Evolutionary conservation across 2,888 invertebrate species (phyloP).

Genomic region (Dasysyrphus tricinctus): DNA sequence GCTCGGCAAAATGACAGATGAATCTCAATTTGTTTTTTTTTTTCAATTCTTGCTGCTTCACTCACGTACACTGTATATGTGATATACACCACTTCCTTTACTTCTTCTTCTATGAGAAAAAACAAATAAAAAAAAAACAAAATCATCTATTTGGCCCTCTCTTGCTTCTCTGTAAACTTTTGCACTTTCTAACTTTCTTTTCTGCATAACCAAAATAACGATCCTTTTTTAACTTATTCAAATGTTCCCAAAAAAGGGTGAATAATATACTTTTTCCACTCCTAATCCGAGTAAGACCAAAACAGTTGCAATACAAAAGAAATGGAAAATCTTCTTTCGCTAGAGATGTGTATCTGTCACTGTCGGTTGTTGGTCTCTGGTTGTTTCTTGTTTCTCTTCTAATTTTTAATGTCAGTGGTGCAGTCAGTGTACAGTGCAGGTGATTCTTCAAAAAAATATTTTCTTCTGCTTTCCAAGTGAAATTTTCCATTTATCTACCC

Average conservation of each 20-base stretch:
- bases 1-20: too few species aligned
- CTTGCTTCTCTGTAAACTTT: neutral
- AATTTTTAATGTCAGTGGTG: constrained; percentile 69
- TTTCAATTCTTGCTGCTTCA: too few species aligned
- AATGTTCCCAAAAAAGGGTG: constrained; percentile 31
- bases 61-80: too few species aligned
- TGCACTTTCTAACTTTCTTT: constrained; percentile 75
- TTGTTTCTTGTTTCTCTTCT: constrained; percentile 29
- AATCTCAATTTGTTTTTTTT: too few species aligned
- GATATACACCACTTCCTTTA: too few species aligned
- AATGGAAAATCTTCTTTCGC: constrained; percentile 47
- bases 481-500: constrained; percentile 46
- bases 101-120: too few species aligned
- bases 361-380: constrained; percentile 48
- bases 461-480: constrained; percentile 67
- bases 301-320: constrained; percentile 53
- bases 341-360: constrained; percentile 13
- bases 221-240: constrained; percentile 48
- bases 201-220: constrained; percentile 22
- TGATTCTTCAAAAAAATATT: constrained; percentile 57
- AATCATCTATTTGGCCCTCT: constrained; percentile 48
- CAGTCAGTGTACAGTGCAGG: constrained; percentile 71
- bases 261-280: constrained; percentile 18
- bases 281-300: constrained; percentile 43
- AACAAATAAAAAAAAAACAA: constrained; percentile 41